Evolutionary conservation across 2,113 vertebrate genomes (phyloP).

Genomic region (Pollachius pollachius): DNA sequence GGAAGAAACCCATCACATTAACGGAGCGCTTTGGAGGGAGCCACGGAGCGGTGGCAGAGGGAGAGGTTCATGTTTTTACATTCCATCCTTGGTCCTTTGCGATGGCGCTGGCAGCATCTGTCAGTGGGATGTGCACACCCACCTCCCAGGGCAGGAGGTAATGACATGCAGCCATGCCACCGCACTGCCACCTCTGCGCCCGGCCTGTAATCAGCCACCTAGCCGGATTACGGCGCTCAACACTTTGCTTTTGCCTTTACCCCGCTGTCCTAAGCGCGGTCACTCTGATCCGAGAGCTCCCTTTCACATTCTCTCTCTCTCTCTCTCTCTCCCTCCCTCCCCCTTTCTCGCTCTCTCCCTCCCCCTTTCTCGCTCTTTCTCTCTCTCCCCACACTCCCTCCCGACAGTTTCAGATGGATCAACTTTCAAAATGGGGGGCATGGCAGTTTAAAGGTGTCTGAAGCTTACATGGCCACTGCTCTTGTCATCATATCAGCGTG

Average conservation of each 20-base stretch:
- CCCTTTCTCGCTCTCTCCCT: background rate
- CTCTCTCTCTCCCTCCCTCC: constrained; percentile 4
- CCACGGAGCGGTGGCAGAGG: background rate
- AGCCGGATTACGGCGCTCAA: background rate
- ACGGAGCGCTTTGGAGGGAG: background rate
- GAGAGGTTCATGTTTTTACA: constrained; percentile 33
- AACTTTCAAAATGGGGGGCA: too few relatives aligned
- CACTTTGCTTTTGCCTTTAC: background rate
- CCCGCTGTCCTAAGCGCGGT: background rate
- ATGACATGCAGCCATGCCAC: constrained; percentile 14
- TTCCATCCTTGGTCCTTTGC: constrained; percentile 42
- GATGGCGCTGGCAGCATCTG: constrained; percentile 34
- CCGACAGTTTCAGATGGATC: too few relatives aligned
- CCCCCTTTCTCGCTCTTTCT: background rate
- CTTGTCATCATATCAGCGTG: too few relatives aligned
- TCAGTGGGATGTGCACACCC: constrained; percentile 41
- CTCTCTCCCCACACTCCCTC: too few relatives aligned
- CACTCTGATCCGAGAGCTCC: background rate
- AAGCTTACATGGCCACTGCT: background rate
- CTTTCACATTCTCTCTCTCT: constrained; percentile 24
- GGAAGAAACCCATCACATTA: constrained; percentile 28
- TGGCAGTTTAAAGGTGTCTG: background rate
- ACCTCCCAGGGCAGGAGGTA: constrained; percentile 12
- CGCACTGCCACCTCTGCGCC: too few relatives aligned
- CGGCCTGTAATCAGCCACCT: too few relatives aligned